Evolutionary conservation across 1,140 invertebrate genomes (phyloP), one percentile per base, ranked within the genome.

Genomic region (Hycleus cichorii): DNA sequence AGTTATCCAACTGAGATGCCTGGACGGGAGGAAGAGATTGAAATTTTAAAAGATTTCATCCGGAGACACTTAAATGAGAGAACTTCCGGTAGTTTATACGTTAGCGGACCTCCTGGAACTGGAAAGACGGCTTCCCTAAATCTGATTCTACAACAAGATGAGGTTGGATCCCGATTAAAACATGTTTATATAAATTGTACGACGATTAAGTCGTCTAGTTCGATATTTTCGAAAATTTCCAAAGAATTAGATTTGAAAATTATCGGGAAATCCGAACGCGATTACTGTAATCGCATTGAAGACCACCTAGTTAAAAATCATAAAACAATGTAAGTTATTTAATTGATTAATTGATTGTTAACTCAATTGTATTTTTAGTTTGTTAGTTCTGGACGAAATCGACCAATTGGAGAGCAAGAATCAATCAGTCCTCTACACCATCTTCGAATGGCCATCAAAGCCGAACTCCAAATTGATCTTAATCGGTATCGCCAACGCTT

Each of bases 331-430:
- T 87, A 76, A 79, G 80, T 79, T 40, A 57, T 48, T 27, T 11
- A 55, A 46, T 18, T 59, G 57, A 12, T 40, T 39, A 55, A 5
- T 5, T 32, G 7, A 9, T 42, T 42, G n/a, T 42, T 42, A 42
- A 42, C 9, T n/a, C 10, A 26, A 46, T 64, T 70, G 69, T 59
- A 64, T 67, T 81, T 81, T 64, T 76, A 87, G 89, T 47, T 74
- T 97, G 3, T 68, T 98, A 18, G 84, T 98, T n/a, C 73, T 99
- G 11, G 96, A 99, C 75, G 96, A 99, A 79, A 91, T 98, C 53
- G 96, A 98, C 76, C 92, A 97, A 71, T 75, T 98, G 5, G 84
- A 86, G 59, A 85, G 80, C 51, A 89, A 87, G 70, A 85, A 88
- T 18, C 93, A 97, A 66, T 85, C 90, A 3, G 85, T 97, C 24